These are phyloP conservation scores for Branchellion lobata DNA, from an alignment of 2,888 invertebrate species.

Conservation along the genomic window DNA sequence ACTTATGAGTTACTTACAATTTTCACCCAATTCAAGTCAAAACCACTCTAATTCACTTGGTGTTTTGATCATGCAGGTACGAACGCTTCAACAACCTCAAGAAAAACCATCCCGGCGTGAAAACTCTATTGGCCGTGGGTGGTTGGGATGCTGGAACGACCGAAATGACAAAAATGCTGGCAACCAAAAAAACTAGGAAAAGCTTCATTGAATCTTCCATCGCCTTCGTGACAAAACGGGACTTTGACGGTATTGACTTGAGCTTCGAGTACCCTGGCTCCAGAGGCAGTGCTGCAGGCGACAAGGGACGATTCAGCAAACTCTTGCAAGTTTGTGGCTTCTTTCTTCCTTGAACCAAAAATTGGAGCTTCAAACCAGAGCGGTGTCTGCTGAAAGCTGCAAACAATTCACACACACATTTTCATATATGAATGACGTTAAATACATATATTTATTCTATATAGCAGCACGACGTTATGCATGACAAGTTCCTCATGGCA, in stretches of 20 bases:
- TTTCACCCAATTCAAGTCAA: no score
- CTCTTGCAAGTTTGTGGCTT: neutral
- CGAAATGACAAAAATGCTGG: constrained; percentile 53
- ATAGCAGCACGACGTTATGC: neutral
- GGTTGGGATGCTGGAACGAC: constrained; percentile 52
- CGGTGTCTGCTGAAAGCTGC: neutral
- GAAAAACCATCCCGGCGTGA: constrained; percentile 36
- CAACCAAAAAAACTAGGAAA: constrained; percentile 48
- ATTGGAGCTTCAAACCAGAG: neutral
- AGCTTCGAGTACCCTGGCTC: constrained; percentile 85
- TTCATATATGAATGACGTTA: no score
- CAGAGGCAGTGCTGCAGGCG: constrained; percentile 56
- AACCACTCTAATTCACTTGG: neutral
- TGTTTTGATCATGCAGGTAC: constrained; percentile 44
- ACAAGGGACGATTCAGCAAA: constrained; percentile 50
- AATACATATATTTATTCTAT: neutral
- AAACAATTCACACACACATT: no score
- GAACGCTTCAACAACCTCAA: constrained; percentile 45
- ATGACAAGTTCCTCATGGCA: no score
- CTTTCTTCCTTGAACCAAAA: neutral
- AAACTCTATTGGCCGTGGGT: constrained; percentile 50
- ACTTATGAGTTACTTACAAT: no score
- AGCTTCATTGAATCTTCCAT: constrained; percentile 55
- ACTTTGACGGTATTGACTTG: constrained; percentile 82
- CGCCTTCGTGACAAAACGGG: constrained; percentile 58